Evolutionary conservation across 2,888 invertebrate genomes (phyloP), one percentile per base, ranked within the genome.

Genomic region (Perdita meconis): DNA sequence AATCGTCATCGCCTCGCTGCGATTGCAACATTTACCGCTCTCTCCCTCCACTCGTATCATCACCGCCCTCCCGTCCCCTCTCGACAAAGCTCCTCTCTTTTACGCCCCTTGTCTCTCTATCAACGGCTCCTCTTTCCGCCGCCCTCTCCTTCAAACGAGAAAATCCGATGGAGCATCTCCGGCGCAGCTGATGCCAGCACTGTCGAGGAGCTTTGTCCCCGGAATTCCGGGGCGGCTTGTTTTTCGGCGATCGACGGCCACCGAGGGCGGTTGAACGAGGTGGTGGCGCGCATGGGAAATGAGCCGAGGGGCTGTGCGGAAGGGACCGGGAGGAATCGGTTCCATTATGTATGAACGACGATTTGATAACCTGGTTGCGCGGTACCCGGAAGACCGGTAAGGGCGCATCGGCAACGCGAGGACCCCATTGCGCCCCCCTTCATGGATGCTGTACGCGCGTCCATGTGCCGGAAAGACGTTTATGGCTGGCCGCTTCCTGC

Each of bases 261-360:
- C 42, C n/a, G n/a, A n/a, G n/a, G n/a, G n/a, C n/a, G 55, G 16
- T n/a, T 38, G 64, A 42, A 34, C 16, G 65, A 61, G 30, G 22
- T 10, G 38, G 47, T 22, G 53, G 24, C 30, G 51, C 30, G 65
- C 51, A 68, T 34, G 30, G 26, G 55, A 55, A 56, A 69, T 47
- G 57, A 63, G 24, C 19, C 16, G 56, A 24, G 64, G 24, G 36
- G n/a, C n/a, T n/a, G n/a, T n/a, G n/a, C 42, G 22, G 38, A 26
- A 44, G 53, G 60, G n/a, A 61, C 34, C n/a, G n/a, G n/a, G 50
- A 40, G 26, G 72, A 64, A 63, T 61, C 59, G 55, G 65, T 87
- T 89, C 90, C 88, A 90, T 90, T 89, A 90, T 89, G 89, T 88
- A 90, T 89, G 89, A 90, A 88, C 86, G 86, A 78, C 82, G 82